Evolutionary conservation across 2,113 vertebrate genomes (phyloP).

Genomic region (Phoxinus phoxinus): DNA sequence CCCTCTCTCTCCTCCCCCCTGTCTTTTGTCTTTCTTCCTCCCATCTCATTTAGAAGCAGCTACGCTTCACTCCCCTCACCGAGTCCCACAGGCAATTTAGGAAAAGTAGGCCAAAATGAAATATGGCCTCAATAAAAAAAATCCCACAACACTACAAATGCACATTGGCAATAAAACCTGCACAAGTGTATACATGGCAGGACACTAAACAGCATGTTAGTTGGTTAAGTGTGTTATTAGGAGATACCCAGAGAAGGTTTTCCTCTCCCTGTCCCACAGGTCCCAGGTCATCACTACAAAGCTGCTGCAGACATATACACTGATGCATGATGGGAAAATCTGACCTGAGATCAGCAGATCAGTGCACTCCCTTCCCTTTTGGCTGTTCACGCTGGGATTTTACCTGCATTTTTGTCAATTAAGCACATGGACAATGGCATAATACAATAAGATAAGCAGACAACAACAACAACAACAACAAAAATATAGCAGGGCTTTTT

Average conservation of each 20-base stretch:
- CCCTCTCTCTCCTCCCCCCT: background rate
- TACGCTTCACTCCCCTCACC: slow-evolving; percentile 73
- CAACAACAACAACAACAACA: background rate
- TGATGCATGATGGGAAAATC: slow-evolving; percentile 17
- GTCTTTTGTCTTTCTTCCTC: slow-evolving; percentile 41
- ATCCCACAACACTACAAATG: slow-evolving; percentile 76
- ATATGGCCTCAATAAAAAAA: slow-evolving; percentile 80
- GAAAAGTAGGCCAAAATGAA: slow-evolving; percentile 82
- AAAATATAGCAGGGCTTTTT: background rate
- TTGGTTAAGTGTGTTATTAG: slow-evolving; percentile 57
- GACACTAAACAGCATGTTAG: slow-evolving; percentile 56
- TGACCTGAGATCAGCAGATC: slow-evolving; percentile 20
- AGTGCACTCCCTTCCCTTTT: background rate
- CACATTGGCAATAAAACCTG: slow-evolving; percentile 70
- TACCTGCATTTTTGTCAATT: background rate
- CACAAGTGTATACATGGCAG: slow-evolving; percentile 56
- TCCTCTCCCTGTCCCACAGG: slow-evolving; percentile 37
- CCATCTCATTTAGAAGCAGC: slow-evolving; percentile 74
- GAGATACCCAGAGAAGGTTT: slow-evolving; percentile 45
- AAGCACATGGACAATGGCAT: background rate
- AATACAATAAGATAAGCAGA: too few relatives aligned
- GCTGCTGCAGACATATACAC: background rate
- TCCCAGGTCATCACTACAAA: slow-evolving; percentile 16
- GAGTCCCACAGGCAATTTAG: slow-evolving; percentile 80
- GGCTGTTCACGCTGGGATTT: background rate